These are phyloP conservation scores for Sminthurinus aureus DNA, from an alignment of 2,888 invertebrate genomes.

Conservation along the genomic window DNA sequence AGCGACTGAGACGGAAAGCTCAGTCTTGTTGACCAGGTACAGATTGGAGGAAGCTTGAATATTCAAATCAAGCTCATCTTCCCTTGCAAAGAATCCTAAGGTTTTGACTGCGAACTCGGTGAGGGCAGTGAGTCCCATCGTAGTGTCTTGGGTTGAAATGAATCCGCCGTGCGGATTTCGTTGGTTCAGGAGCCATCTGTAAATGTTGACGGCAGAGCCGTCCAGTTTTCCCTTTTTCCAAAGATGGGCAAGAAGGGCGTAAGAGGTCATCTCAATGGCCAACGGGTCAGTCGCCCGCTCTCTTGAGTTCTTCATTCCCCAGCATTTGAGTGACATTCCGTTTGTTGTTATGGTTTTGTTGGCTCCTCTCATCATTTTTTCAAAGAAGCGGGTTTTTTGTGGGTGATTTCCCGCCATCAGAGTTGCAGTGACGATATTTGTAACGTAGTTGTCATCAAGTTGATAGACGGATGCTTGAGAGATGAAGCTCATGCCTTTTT, in stretches of 20 bases:
- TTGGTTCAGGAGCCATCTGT: constrained; percentile 76
- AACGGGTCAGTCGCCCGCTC: constrained; percentile 62
- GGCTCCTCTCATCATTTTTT: constrained; percentile 53
- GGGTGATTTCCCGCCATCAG: constrained; percentile 62
- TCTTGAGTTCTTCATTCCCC: no score
- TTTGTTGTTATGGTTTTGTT: constrained; percentile 16
- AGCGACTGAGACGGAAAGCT: no score
- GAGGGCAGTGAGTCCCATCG: constrained; percentile 63
- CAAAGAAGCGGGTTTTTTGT: constrained; percentile 60
- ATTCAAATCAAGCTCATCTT: background rate
- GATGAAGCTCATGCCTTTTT: constrained; percentile 41
- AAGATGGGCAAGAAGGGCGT: constrained; percentile 65
- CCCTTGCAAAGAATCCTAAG: background rate
- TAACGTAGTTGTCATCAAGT: constrained; percentile 62
- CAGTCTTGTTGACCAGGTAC: no score
- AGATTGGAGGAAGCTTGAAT: no score
- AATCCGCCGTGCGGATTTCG: constrained; percentile 75
- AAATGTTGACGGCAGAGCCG: constrained; percentile 69
- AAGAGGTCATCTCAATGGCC: constrained; percentile 68
- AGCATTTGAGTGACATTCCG: background rate
- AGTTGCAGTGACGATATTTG: constrained; percentile 63
- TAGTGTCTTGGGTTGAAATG: constrained; percentile 71
- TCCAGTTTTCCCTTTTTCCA: constrained; percentile 60
- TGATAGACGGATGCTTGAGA: constrained; percentile 54
- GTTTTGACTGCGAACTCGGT: constrained; percentile 48